phyloP scores from a whole-genome alignment of 1,140 invertebrate species.

The Heterodera schachtii region DNA sequence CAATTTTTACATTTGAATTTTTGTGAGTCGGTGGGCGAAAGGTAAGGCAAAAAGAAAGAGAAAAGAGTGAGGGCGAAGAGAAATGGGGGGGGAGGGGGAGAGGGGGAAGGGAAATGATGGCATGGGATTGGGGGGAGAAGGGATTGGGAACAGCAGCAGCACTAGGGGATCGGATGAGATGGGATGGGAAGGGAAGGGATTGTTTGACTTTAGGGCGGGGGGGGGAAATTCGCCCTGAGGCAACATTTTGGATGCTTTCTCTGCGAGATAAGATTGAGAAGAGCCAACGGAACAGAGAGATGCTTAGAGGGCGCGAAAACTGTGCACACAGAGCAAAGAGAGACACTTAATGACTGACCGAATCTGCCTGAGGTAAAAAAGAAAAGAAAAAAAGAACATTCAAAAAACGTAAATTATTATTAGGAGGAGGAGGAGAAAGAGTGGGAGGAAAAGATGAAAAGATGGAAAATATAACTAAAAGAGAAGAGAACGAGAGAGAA shows the following conservation, averaged over 20 bases:
- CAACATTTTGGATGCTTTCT: conserved; percentile 2
- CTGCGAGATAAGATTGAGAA: background rate
- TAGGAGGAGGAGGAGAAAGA: background rate
- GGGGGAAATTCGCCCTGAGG: background rate
- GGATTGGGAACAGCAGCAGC: no score
- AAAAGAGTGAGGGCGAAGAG: no score
- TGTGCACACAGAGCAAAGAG: background rate
- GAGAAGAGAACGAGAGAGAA: background rate
- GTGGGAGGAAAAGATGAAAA: background rate
- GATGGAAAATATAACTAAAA: background rate
- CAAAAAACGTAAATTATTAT: no score
- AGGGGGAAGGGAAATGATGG: no score
- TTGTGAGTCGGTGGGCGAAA: no score
- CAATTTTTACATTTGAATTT: no score
- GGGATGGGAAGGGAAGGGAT: background rate
- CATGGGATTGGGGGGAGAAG: background rate
- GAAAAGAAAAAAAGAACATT: background rate
- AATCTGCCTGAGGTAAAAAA: background rate
- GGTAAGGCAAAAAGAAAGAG: no score
- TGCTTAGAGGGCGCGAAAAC: background rate
- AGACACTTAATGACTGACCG: background rate
- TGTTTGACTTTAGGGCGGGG: background rate
- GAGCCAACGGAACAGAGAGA: background rate
- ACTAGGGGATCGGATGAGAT: no score
- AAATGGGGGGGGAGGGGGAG: no score